Evolutionary conservation across 2,888 invertebrate species (phyloP).

Genomic region (Meliscaeva auricollis): DNA sequence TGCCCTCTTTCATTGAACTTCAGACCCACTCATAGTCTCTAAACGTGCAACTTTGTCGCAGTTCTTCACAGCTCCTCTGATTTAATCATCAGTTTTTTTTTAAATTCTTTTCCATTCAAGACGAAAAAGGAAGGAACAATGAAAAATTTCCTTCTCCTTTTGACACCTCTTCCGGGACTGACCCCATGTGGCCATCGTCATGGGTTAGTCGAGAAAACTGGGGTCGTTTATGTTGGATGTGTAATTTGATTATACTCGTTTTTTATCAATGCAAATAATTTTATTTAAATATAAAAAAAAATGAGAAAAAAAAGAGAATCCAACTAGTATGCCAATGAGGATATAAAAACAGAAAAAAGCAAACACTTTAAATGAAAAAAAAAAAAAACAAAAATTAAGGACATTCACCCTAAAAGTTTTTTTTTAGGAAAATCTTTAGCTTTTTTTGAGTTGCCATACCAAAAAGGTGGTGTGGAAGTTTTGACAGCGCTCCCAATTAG

Average conservation of each 20-base stretch:
- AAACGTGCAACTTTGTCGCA: slow-evolving; percentile 58
- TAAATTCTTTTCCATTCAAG: background rate
- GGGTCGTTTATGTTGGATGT: slow-evolving; percentile 13
- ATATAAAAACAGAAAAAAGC: background rate
- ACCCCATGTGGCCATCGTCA: background rate
- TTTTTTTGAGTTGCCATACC: background rate
- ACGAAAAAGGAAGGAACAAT: slow-evolving; percentile 9
- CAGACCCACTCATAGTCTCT: slow-evolving; percentile 19
- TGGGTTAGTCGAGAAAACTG: background rate
- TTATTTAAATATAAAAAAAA: slow-evolving; percentile 53
- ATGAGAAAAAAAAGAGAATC: slow-evolving; percentile 44
- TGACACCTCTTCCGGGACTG: background rate
- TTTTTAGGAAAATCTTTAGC: slow-evolving; percentile 42
- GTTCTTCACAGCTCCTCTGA: too few relatives aligned
- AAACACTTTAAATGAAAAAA: too few relatives aligned
- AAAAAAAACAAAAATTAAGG: background rate
- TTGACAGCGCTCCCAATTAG: slow-evolving; percentile 32
- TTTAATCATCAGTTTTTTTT: slow-evolving; percentile 30
- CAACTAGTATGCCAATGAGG: slow-evolving; percentile 45
- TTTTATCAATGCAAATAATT: slow-evolving; percentile 63
- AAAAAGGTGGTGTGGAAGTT: background rate
- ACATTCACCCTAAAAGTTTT: background rate
- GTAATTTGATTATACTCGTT: slow-evolving; percentile 63
- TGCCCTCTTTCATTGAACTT: background rate
- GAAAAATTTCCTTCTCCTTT: slow-evolving; percentile 13